These are phyloP conservation scores for Lepisosteus osseus DNA, from an alignment of 2,113 vertebrate genomes.

Conservation along the genomic window DNA sequence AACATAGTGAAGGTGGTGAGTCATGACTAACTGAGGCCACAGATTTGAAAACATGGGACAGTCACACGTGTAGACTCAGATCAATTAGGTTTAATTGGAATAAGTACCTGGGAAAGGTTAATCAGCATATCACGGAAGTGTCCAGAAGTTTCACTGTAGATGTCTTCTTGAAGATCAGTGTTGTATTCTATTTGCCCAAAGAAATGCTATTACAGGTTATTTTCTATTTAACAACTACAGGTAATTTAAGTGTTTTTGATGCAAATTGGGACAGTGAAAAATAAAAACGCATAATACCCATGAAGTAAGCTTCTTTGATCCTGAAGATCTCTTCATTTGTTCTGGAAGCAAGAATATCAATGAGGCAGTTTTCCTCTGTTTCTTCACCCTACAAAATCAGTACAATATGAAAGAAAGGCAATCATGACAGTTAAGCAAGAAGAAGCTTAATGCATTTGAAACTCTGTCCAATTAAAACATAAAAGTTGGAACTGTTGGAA, in stretches of 20 bases:
- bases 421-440: not conserved
- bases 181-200: slow-evolving; percentile 59
- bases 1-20: no score
- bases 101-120: slow-evolving; percentile 68
- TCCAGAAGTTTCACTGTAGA: slow-evolving; percentile 68
- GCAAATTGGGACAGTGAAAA: not conserved
- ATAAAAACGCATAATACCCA: slow-evolving; percentile 51
- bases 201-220: slow-evolving; percentile 23
- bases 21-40: no score
- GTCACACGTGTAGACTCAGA: no score
- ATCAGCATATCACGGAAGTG: slow-evolving; percentile 72
- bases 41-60: no score
- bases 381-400: slow-evolving; percentile 54
- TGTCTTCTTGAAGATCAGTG: slow-evolving; percentile 66
- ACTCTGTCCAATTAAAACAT: no score
- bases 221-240: not conserved
- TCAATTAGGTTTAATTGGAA: not conserved
- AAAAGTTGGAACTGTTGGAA: no score
- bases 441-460: no score
- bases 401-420: not conserved
- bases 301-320: slow-evolving; percentile 67
- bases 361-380: slow-evolving; percentile 68
- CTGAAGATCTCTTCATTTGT: slow-evolving; percentile 72
- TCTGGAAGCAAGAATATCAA: slow-evolving; percentile 73
- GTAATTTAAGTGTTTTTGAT: not conserved